phyloP scores from a whole-genome alignment of 2,797 vertebrate species.

The Pangasius macronema region DNA sequence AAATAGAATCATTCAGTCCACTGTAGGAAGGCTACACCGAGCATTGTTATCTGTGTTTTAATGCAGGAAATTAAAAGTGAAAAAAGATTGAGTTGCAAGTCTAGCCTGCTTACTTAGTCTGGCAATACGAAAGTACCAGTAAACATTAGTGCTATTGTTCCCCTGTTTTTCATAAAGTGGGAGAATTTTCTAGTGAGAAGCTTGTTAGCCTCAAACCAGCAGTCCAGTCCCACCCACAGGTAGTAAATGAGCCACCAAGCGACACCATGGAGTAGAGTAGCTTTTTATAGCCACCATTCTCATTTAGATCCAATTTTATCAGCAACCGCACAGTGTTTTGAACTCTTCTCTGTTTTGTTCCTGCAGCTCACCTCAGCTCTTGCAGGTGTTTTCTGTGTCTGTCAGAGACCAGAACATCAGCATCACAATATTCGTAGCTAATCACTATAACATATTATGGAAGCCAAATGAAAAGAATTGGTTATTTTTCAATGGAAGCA shows the following conservation, averaged over 20 bases:
- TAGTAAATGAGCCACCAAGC: background rate
- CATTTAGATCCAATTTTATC: background rate
- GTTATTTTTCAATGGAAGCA: conserved; percentile 66
- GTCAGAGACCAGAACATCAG: background rate
- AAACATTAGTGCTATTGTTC: background rate
- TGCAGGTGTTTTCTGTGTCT: background rate
- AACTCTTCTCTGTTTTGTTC: conserved; percentile 14
- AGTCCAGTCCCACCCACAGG: background rate
- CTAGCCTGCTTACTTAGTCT: background rate
- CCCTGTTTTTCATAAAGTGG: conserved; percentile 4
- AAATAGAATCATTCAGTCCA: conserved; percentile 39
- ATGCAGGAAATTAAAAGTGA: conserved; percentile 32
- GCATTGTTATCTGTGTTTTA: conserved; percentile 37
- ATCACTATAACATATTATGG: background rate
- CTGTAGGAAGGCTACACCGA: conserved; percentile 12
- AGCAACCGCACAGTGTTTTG: background rate
- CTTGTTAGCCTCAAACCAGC: background rate
- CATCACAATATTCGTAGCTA: conserved; percentile 1
- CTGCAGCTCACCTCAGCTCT: background rate
- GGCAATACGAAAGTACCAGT: background rate
- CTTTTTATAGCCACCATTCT: conserved; percentile 15
- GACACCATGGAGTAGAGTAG: background rate
- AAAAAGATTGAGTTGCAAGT: conserved; percentile 15
- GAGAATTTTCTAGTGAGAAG: background rate
- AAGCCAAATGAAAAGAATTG: conserved; percentile 48